Evolutionary conservation across 2,113 vertebrate genomes (phyloP).

Genomic region (Guaruba guarouba): DNA sequence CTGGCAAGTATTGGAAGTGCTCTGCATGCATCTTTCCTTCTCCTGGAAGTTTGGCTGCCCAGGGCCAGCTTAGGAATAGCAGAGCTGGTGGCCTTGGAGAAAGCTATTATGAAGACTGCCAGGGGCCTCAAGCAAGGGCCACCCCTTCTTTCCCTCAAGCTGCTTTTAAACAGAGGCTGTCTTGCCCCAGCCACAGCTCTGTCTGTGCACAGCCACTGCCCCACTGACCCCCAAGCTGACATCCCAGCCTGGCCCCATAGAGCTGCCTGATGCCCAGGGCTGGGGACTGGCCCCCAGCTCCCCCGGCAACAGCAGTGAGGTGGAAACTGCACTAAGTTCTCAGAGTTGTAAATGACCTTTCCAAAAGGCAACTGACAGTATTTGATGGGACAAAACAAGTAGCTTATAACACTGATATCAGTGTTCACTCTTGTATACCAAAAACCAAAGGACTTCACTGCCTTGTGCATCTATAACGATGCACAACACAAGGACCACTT

Average conservation of each 20-base stretch:
- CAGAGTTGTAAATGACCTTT: background rate
- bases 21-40: background rate
- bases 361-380: background rate
- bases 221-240: accelerated
- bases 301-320: background rate
- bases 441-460: background rate
- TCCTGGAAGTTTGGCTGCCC: background rate
- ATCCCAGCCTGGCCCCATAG: accelerated
- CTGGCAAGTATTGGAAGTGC: background rate
- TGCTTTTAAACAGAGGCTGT: background rate
- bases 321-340: background rate
- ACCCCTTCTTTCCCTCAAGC: background rate
- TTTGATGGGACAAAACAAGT: background rate
- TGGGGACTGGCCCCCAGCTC: accelerated
- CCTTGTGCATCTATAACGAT: background rate
- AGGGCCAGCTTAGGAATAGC: background rate
- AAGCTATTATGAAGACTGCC: background rate
- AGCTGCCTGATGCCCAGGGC: background rate
- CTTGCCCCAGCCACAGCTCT: background rate
- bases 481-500: background rate
- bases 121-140: background rate
- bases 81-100: background rate
- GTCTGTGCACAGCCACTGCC: accelerated
- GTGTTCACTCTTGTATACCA: background rate
- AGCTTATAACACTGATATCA: accelerated